Percentiles rank a stretch among this genome's conserved stretches.
These are phyloP conservation scores for Drosophila arawakana DNA, from an alignment of 1,140 invertebrate species.

Conservation along the genomic window DNA sequence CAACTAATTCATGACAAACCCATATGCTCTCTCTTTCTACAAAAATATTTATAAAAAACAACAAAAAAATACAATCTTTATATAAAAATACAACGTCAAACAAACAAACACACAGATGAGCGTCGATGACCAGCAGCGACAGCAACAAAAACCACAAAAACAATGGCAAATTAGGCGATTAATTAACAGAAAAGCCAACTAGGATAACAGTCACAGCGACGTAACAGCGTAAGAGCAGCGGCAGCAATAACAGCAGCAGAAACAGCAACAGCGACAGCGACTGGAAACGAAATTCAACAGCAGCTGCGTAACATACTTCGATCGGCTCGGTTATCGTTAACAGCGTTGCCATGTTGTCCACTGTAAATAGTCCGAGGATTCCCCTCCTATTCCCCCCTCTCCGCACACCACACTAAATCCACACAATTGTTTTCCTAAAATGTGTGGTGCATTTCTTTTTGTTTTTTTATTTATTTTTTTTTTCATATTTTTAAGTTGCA, in stretches of 20 bases:
- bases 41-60: conserved; percentile 11
- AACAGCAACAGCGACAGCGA: conserved; percentile 15
- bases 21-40: conserved; percentile 47
- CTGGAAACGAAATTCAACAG: conserved; percentile 19
- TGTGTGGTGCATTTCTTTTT: conserved; percentile 31
- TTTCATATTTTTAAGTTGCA: background rate
- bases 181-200: background rate
- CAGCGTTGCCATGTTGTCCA: conserved; percentile 8
- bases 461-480: conserved; percentile 5
- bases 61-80: conserved; percentile 11
- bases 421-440: conserved; percentile 37
- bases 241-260: background rate
- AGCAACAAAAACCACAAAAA: conserved; percentile 25
- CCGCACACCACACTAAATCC: background rate
- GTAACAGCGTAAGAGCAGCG: background rate
- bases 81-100: conserved; percentile 9
- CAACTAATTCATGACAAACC: conserved; percentile 43
- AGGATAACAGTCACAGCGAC: conserved; percentile 13
- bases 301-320: background rate
- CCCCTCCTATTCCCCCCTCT: background rate
- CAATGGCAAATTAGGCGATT: conserved; percentile 23
- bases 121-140: conserved; percentile 68
- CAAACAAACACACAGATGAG: conserved; percentile 51
- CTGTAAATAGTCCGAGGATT: conserved; percentile 44
- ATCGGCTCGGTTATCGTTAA: conserved; percentile 9